Evolutionary conservation across 2,113 vertebrate species (phyloP).

Genomic region (Panurus biarmicus): DNA sequence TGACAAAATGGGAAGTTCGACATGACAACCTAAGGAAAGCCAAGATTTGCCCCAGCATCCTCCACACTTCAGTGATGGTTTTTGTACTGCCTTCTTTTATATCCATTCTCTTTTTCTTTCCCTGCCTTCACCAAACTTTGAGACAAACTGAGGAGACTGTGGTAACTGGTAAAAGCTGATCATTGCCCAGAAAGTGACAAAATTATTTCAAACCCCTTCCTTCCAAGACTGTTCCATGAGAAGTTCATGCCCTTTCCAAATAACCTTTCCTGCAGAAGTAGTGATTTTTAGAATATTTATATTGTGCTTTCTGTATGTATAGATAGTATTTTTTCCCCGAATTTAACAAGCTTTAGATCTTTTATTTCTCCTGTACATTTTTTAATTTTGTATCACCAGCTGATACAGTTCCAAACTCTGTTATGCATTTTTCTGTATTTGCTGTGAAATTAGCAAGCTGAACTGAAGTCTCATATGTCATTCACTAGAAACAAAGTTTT

Average conservation of each 20-base stretch:
- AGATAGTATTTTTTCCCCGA: fast-evolving
- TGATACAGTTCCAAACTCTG: neutral
- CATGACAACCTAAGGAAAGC: neutral
- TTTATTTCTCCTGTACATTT: neutral
- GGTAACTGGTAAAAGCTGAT: neutral
- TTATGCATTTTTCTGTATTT: neutral
- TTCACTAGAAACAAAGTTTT: neutral
- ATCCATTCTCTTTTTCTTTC: neutral
- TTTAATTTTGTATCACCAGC: neutral
- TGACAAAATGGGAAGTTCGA: neutral
- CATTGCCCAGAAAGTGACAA: neutral
- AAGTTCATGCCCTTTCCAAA: neutral
- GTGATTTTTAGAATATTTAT: neutral
- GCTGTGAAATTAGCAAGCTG: neutral
- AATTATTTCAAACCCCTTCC: neutral
- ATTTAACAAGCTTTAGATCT: neutral
- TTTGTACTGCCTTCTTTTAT: neutral
- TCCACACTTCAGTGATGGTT: neutral
- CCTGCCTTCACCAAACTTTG: neutral
- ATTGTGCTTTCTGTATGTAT: neutral
- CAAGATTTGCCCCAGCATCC: neutral
- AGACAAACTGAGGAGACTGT: neutral
- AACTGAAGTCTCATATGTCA: neutral
- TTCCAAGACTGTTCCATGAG: neutral
- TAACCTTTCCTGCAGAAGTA: neutral